phyloP scores from a whole-genome alignment of 2,888 invertebrate genomes.

The Drosophila flavopinicola region DNA sequence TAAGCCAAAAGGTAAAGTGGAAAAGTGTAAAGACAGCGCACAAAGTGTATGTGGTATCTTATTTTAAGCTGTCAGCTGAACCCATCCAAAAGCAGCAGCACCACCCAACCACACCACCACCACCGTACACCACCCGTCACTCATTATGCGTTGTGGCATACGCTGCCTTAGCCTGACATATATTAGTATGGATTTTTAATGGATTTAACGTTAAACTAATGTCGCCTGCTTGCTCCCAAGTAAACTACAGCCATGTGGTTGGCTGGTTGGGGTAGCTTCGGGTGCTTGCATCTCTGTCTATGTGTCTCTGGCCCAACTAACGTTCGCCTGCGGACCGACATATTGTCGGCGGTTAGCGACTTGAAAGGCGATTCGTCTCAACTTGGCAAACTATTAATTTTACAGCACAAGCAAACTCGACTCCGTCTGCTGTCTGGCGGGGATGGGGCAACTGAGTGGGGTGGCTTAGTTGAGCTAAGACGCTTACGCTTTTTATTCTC shows the following conservation, averaged over 20 bases:
- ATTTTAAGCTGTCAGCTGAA: constrained; percentile 55
- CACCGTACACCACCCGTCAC: constrained; percentile 51
- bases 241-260: constrained; percentile 32
- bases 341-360: constrained; percentile 82
- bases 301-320: constrained; percentile 16
- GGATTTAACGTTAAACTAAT: constrained; percentile 73
- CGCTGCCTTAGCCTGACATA: constrained; percentile 66
- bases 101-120: background rate
- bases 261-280: too few relatives aligned
- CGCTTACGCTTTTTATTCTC: background rate
- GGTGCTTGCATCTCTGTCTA: constrained; percentile 19
- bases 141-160: constrained; percentile 74
- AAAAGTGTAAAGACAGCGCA: constrained; percentile 54
- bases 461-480: background rate
- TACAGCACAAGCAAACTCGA: constrained; percentile 25
- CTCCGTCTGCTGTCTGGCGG: background rate
- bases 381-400: constrained; percentile 83
- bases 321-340: constrained; percentile 59
- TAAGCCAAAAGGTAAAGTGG: constrained; percentile 63
- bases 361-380: constrained; percentile 82
- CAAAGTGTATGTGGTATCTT: constrained; percentile 70
- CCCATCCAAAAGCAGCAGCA: constrained; percentile 1
- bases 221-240: constrained; percentile 52
- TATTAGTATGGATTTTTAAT: constrained; percentile 79
- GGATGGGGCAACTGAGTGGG: too few relatives aligned